Percentiles rank a stretch among this genome's conserved stretches.
These are phyloP conservation scores for Xenopus laevis DNA, from an alignment of 2,113 vertebrate species.

Conservation along the genomic window DNA sequence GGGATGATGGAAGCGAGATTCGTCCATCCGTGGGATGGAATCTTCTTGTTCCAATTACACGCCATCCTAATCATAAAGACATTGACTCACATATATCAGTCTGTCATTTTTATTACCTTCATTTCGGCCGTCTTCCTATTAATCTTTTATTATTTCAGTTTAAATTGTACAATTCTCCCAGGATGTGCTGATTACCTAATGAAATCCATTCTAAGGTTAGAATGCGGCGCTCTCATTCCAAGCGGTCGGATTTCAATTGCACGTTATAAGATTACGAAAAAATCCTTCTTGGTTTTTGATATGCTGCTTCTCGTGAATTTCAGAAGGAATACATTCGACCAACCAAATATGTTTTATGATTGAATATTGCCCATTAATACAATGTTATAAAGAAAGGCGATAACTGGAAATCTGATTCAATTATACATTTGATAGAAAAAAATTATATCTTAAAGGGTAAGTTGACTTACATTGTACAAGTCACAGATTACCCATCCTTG, in stretches of 20 bases:
- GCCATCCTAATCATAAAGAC: constrained; percentile 70
- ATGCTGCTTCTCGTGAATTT: too few relatives aligned
- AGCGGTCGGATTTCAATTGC: not conserved
- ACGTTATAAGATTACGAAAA: too few relatives aligned
- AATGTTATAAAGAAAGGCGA: too few relatives aligned
- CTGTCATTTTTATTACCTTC: constrained; percentile 74
- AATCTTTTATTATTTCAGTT: constrained; percentile 76
- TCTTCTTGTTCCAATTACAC: constrained; percentile 71
- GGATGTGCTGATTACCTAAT: constrained; percentile 61
- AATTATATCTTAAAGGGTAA: too few relatives aligned
- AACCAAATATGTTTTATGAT: too few relatives aligned
- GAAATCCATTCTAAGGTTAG: constrained; percentile 56
- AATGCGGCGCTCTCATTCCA: constrained; percentile 1
- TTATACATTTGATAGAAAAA: too few relatives aligned
- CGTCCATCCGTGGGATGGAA: constrained; percentile 67
- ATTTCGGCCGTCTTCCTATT: constrained; percentile 71
- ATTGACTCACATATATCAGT: constrained; percentile 61
- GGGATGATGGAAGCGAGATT: constrained; percentile 62
- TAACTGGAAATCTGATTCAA: too few relatives aligned
- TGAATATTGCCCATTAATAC: too few relatives aligned
- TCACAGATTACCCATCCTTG: too few relatives aligned
- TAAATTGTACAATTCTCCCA: constrained; percentile 64
- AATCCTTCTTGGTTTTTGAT: too few relatives aligned
- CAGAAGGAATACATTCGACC: too few relatives aligned
- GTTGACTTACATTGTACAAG: too few relatives aligned